Conservation (phyloP, 2,797 vertebrate species). For the Anisognathus igniventris region DNA sequence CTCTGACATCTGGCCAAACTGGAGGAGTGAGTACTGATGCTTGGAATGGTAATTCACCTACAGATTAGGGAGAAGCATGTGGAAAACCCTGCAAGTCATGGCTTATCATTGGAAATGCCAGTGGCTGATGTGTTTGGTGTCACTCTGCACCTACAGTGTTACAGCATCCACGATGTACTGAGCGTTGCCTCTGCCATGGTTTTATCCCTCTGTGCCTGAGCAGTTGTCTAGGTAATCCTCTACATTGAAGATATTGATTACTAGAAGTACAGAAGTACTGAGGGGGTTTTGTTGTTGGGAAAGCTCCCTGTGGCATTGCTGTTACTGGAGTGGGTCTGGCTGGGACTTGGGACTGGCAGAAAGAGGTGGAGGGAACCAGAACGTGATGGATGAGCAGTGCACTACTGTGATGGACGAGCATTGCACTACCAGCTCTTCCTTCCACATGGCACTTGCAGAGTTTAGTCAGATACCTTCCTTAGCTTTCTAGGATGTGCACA, state of each 20-base stretch:
- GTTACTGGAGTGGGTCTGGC: not conserved
- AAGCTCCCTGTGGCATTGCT: not conserved
- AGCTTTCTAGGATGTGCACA: not conserved
- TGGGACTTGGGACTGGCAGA: not conserved
- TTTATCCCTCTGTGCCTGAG: not conserved
- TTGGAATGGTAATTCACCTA: not conserved
- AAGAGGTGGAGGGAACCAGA: not conserved
- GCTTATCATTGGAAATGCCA: not conserved
- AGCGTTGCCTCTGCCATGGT: not conserved
- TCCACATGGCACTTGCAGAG: not conserved
- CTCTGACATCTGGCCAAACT: constrained; percentile 16
- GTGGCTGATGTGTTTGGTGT: not conserved
- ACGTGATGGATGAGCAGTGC: not conserved
- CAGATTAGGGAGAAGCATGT: not conserved
- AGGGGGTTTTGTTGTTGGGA: not conserved
- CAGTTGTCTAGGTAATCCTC: not conserved
- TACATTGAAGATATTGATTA: not conserved
- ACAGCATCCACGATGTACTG: fast-evolving
- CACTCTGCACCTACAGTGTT: not conserved
- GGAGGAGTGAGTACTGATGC: constrained; percentile 15
- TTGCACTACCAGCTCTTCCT: not conserved
- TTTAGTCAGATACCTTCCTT: not conserved
- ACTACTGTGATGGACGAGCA: not conserved
- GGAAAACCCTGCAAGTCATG: not conserved
- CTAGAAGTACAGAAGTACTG: not conserved